phyloP scores from a whole-genome alignment of 1,140 invertebrate species.

The Stegodyphus mimosarum region DNA sequence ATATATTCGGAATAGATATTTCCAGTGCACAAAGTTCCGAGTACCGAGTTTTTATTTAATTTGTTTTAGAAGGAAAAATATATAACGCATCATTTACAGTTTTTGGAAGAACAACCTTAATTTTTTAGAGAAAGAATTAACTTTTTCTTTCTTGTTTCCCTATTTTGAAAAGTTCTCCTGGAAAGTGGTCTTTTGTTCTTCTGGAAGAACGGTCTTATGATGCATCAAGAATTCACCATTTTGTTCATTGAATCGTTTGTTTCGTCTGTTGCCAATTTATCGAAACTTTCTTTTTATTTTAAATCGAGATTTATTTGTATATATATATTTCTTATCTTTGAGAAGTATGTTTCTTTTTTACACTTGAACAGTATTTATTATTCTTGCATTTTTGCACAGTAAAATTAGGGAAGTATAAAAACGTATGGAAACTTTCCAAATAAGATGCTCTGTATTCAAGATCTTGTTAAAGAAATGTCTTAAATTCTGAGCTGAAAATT shows the following conservation, averaged over 20 bases:
- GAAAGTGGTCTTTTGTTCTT: constrained; percentile 53
- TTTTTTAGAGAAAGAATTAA: constrained; percentile 13
- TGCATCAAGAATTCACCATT: constrained; percentile 49
- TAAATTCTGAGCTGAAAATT: too few relatives aligned
- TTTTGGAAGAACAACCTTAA: too few relatives aligned
- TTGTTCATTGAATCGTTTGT: constrained; percentile 55
- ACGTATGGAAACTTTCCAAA: constrained; percentile 49
- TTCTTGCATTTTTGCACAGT: constrained; percentile 26
- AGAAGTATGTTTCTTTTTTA: constrained; percentile 2
- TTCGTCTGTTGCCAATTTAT: constrained; percentile 53
- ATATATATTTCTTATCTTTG: constrained; percentile 18
- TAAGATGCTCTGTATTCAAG: neutral
- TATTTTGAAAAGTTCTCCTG: neutral
- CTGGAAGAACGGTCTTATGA: constrained; percentile 35
- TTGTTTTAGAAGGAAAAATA: too few relatives aligned
- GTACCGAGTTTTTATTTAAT: too few relatives aligned
- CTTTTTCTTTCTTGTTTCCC: neutral
- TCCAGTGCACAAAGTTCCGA: too few relatives aligned
- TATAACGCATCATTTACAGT: too few relatives aligned
- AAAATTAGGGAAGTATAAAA: constrained; percentile 55
- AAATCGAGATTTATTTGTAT: neutral
- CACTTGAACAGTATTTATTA: neutral
- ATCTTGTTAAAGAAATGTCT: too few relatives aligned
- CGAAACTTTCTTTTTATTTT: constrained; percentile 31
- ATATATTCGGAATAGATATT: too few relatives aligned